Percentiles rank a stretch among this genome's conserved stretches.
Evolutionary conservation across 1,140 invertebrate species (phyloP).

Genomic region (Aphaenogaster floridana): DNA sequence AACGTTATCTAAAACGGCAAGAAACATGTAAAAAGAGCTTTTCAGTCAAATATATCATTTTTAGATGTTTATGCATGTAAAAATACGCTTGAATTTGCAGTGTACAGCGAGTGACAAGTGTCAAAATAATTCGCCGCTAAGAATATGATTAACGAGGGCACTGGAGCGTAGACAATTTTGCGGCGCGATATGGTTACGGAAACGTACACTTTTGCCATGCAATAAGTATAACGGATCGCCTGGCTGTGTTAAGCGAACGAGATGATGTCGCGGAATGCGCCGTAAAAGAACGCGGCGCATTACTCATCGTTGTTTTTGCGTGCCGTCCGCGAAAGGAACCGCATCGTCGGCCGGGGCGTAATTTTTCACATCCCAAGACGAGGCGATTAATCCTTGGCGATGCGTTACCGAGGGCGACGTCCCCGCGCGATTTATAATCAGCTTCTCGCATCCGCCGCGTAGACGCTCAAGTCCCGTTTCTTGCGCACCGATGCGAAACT

Average conservation of each 20-base stretch:
- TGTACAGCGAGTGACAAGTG: neutral
- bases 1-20: too few species aligned
- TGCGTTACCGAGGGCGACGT: slow-evolving; percentile 39
- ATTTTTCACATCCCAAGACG: slow-evolving; percentile 57
- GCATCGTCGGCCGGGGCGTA: slow-evolving; percentile 50
- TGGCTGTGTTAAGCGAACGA: slow-evolving; percentile 30
- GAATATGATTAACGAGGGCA: slow-evolving; percentile 16
- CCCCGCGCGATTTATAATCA: slow-evolving; percentile 68
- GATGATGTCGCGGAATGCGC: slow-evolving; percentile 50
- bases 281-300: slow-evolving; percentile 39
- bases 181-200: slow-evolving; percentile 15
- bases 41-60: too few species aligned
- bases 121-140: slow-evolving; percentile 16
- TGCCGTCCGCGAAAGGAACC: slow-evolving; percentile 52
- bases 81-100: too few species aligned
- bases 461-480: slow-evolving; percentile 57
- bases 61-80: too few species aligned
- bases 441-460: slow-evolving; percentile 54
- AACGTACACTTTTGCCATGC: slow-evolving; percentile 8
- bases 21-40: too few species aligned
- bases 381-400: slow-evolving; percentile 61
- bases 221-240: slow-evolving; percentile 54
- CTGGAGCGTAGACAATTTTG: slow-evolving; percentile 1
- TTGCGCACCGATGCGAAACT: slow-evolving; percentile 61
- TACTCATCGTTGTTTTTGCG: slow-evolving; percentile 56